Conservation (phyloP, 2,113 vertebrate species). For the Vireo altiloquus region DNA sequence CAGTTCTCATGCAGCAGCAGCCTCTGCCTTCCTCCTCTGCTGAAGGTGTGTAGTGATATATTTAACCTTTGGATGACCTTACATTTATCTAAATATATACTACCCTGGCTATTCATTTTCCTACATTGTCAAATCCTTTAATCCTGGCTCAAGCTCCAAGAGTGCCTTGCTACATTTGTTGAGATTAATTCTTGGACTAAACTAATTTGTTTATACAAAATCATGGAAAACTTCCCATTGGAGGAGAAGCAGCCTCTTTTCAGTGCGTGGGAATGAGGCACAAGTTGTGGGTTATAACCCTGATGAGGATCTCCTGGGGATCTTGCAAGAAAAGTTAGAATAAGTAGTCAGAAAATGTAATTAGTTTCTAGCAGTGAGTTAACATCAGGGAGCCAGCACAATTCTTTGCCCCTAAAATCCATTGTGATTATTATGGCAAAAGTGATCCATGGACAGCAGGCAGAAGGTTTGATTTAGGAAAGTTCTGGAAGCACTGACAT, state of each 20-base stretch:
- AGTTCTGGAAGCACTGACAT: not conserved
- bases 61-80: slow-evolving; percentile 37
- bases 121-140: slow-evolving; percentile 25
- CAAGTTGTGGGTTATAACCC: not conserved
- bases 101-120: slow-evolving; percentile 24
- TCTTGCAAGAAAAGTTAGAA: not conserved
- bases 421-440: not conserved
- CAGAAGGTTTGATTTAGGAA: not conserved
- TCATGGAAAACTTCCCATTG: not conserved
- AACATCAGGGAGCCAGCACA: not conserved
- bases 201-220: slow-evolving; percentile 24
- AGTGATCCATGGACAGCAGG: not conserved
- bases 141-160: slow-evolving; percentile 32
- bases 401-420: not conserved
- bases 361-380: not conserved
- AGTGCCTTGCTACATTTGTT: slow-evolving; percentile 4
- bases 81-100: slow-evolving; percentile 15
- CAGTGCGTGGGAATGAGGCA: not conserved
- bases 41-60: not conserved
- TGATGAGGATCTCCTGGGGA: not conserved
- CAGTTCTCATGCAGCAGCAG: not conserved
- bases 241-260: not conserved
- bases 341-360: not conserved
- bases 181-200: slow-evolving; percentile 32
- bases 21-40: not conserved